phyloP scores from a whole-genome alignment of 2,797 vertebrate genomes.

The Esox lucius region DNA sequence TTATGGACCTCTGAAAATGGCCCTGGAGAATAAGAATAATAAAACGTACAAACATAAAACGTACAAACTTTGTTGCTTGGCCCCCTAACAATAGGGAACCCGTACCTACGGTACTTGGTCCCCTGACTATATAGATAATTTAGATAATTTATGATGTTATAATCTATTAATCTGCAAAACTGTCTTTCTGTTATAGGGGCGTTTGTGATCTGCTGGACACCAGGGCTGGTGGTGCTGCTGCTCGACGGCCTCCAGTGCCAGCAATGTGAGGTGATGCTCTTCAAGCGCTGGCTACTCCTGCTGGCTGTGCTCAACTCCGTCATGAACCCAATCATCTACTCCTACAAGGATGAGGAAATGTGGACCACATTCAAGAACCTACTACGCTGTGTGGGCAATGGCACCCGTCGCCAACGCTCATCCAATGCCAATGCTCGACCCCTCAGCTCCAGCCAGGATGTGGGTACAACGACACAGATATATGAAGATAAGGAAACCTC shows the following conservation, averaged over 20 bases:
- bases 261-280: constrained; percentile 77
- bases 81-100: too few species aligned
- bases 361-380: constrained; percentile 91
- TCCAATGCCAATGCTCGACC: constrained; percentile 67
- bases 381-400: constrained; percentile 79
- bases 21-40: too few species aligned
- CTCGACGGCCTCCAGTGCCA: constrained; percentile 89
- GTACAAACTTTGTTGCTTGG: too few species aligned
- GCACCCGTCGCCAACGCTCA: constrained; percentile 75
- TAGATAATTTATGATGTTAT: background rate
- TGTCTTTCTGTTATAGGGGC: constrained; percentile 75
- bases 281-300: constrained; percentile 92
- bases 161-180: background rate
- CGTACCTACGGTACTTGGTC: too few species aligned
- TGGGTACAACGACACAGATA: constrained; percentile 59
- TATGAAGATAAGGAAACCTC: constrained; percentile 66
- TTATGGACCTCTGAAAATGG: too few species aligned
- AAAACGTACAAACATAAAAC: too few species aligned
- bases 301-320: constrained; percentile 92
- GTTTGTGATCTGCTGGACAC: constrained; percentile 97
- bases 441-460: constrained; percentile 65
- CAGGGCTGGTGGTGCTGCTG: constrained; percentile 87
- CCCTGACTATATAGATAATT: too few species aligned
- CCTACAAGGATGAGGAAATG: constrained; percentile 97
- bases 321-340: constrained; percentile 98